Evolutionary conservation across 2,797 vertebrate species (phyloP).

Genomic region (Squalus acanthias): DNA sequence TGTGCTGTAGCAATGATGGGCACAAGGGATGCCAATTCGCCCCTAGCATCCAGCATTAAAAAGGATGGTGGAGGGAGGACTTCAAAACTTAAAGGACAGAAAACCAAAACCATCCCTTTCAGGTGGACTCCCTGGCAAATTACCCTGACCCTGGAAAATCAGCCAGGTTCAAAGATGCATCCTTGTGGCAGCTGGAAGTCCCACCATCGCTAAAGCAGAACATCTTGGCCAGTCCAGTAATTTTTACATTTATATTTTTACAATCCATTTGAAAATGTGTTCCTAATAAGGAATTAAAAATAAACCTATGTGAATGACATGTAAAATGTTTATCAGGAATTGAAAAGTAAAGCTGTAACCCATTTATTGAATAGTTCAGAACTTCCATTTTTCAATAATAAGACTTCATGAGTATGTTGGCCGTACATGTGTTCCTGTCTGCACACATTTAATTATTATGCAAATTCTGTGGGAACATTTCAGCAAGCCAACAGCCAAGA

Average conservation of each 20-base stretch:
- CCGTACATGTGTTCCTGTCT: neutral
- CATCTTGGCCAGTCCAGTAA: neutral
- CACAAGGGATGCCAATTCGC: neutral
- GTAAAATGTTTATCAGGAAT: neutral
- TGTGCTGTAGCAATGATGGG: neutral
- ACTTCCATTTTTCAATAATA: neutral
- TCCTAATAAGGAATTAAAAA: neutral
- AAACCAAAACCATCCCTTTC: neutral
- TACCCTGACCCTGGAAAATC: neutral
- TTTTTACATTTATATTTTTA: neutral
- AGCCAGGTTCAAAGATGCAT: neutral
- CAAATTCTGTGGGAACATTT: slow-evolving; percentile 12
- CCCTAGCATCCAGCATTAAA: neutral
- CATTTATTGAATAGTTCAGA: neutral
- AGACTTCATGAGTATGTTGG: neutral
- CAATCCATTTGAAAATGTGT: neutral
- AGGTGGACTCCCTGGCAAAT: neutral
- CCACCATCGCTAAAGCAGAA: neutral
- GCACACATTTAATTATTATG: neutral
- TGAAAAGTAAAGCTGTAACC: neutral
- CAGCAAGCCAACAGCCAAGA: slow-evolving; percentile 1
- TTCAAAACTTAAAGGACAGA: neutral
- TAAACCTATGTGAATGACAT: neutral
- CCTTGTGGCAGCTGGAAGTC: neutral
- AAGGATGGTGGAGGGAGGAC: neutral